Evolutionary conservation across 2,888 invertebrate species (phyloP).

Genomic region (Dorcus hopei): DNA sequence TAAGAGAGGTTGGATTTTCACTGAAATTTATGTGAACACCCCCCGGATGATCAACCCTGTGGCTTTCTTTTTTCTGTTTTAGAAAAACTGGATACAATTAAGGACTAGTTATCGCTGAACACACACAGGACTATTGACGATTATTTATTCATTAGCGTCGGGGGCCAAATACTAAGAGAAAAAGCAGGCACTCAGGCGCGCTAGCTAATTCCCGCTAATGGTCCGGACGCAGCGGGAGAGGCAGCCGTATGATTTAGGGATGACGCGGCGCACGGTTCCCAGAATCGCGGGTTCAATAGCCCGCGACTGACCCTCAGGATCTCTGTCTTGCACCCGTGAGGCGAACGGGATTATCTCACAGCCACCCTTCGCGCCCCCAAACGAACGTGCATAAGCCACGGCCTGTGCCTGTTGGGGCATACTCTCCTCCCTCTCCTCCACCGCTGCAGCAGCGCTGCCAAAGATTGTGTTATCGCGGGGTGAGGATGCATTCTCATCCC

Average conservation of each 20-base stretch:
- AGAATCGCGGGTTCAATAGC: constrained; percentile 49
- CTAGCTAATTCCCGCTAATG: constrained; percentile 36
- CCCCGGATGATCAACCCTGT: no score
- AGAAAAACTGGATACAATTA: no score
- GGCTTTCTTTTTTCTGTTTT: no score
- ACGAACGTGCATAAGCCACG: constrained; percentile 29
- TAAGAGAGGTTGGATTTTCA: no score
- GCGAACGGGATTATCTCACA: constrained; percentile 46
- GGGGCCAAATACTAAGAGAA: constrained; percentile 8
- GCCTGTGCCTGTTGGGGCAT: constrained; percentile 17
- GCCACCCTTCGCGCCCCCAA: constrained; percentile 47
- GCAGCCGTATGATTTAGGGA: constrained; percentile 33
- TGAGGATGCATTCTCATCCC: constrained; percentile 42
- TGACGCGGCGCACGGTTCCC: constrained; percentile 30
- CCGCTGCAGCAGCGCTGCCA: constrained; percentile 28
- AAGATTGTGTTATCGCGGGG: constrained; percentile 41
- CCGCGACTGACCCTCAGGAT: constrained; percentile 54
- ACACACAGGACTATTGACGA: neutral
- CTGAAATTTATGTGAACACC: no score
- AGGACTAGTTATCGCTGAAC: no score
- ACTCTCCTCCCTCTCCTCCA: constrained; percentile 21
- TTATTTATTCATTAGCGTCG: constrained; percentile 25
- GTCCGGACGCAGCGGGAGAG: constrained; percentile 28
- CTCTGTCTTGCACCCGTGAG: constrained; percentile 47
- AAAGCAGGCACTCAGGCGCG: constrained; percentile 19